Evolutionary conservation across 2,797 vertebrate genomes (phyloP), one percentile per base, ranked within the genome.

Genomic region (Lacerta bilineata): DNA sequence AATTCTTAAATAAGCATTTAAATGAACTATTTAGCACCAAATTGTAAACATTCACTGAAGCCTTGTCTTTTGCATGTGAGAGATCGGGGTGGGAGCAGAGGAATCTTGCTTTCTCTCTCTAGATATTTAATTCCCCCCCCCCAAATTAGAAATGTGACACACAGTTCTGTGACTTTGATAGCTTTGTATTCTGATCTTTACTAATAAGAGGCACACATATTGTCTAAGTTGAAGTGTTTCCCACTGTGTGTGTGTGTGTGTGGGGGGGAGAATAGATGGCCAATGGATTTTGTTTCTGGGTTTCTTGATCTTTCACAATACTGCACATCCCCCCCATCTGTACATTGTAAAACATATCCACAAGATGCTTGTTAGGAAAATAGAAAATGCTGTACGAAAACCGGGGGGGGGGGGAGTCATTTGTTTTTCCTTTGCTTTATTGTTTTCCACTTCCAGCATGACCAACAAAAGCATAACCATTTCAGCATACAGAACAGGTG

Each of bases 251-350:
- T 33, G 33, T 33, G 33, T 33, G n/a, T n/a, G n/a, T n/a, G n/a
- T n/a, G 50, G 50, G 50, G 50, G 50, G 11, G 50, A 13, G 3
- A 84, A 75, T 9, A 83, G 41, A 18, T 46, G 39, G 1, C 50
- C 91, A 90, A 78, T 91, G 89, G 91, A 93, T 90, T 94, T 94
- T 94, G 23, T 25, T 83, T 64, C 66, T 89, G 80, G 83, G 92
- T 61, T 94, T 68, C 88, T n/a, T 90, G 80, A 91, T 68, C 87
- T 59, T 55, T 86, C 91, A 66, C 46, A 27, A 69, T 2, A 20
- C 69, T 78, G 89, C 46, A 74, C 25, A 50, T 0, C 89, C 13
- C 39, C 39, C n/a, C 4, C 88, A 86, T 64, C 84, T 11, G 64
- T 83, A 3, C 90, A 86, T 91, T 88, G 94, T 87, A 68, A 93